Base-by-base conservation (phyloP, 1,140 invertebrate genomes). In the Phymorhynchus buccinoides region DNA sequence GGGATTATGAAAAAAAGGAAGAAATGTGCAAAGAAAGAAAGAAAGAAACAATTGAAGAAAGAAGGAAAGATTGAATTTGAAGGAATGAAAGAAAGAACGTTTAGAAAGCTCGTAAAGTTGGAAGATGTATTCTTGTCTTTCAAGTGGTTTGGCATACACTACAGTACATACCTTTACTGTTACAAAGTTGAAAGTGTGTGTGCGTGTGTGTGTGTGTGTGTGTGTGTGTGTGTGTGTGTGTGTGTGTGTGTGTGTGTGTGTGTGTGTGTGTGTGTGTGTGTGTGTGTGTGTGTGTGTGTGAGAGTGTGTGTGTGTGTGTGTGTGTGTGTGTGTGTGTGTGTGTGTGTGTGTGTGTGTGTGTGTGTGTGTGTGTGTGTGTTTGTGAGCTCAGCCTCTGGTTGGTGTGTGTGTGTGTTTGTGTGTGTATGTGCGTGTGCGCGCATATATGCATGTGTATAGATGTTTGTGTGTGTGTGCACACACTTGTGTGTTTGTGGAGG, bases 261-360 rank as follows among this genome's bases (percentile, higher is more conserved):
- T n/a, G n/a, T 16, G 7, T 27, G 7, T 27, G 6, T 66, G 62
- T n/a, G 62, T 27, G 27, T 66, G 27, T 27, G 27, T 66, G 62
- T 66, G 62, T 66, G 62, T 66, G 27, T 66, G 14, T 66, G 62
- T 66, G 62, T 66, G 62, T 66, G 62, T 66, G 62, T 66, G 62
- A 27, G 62, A 27, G 62, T 66, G 62, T 66, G 62, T 66, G 62
- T 66, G 62, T 66, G 62, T 66, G 62, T 66, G 62, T 66, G 62
- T 66, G 62, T 66, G 62, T 66, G 62, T 66, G 62, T 66, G 62
- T 66, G 62, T 66, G 62, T 66, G 62, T 66, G 62, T 66, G 62
- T 66, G 62, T 66, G 62, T 22, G 27, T 66, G 41, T 35, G 16
- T 9, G 27, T 9, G 39, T 35, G n/a, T 37, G 12, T 18, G 27